Conservation (phyloP, 1,140 invertebrate species). For the Micrasema longulum region DNA sequence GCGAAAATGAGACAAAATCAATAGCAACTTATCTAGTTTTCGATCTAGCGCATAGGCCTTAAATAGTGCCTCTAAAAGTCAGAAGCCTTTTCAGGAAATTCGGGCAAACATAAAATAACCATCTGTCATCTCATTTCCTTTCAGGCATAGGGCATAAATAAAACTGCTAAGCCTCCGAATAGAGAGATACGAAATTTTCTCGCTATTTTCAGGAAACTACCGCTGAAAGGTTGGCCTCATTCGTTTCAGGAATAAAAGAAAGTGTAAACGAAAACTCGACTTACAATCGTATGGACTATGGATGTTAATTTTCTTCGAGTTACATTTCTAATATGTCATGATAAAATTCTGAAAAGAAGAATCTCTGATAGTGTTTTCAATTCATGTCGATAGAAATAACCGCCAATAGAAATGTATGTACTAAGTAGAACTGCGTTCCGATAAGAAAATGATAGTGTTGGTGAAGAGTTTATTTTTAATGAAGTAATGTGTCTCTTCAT, state of each 20-base stretch:
- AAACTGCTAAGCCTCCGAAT: slow-evolving; percentile 27
- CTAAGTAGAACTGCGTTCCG: too few species aligned
- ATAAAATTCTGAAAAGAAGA: slow-evolving; percentile 29
- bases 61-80: too few species aligned
- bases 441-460: too few species aligned
- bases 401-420: not conserved
- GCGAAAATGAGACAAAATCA: too few species aligned
- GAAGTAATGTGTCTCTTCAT: not conserved
- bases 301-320: slow-evolving; percentile 52
- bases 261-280: slow-evolving; percentile 43
- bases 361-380: slow-evolving; percentile 23
- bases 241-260: slow-evolving; percentile 39
- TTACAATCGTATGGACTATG: slow-evolving; percentile 43
- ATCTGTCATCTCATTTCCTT: slow-evolving; percentile 40
- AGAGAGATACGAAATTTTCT: slow-evolving; percentile 24
- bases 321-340: slow-evolving; percentile 43
- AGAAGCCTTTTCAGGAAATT: slow-evolving; percentile 12
- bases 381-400: not conserved
- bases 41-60: too few species aligned
- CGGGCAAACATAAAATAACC: slow-evolving; percentile 36
- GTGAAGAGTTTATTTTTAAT: not conserved
- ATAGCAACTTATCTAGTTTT: too few species aligned
- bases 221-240: slow-evolving; percentile 18
- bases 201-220: slow-evolving; percentile 13
- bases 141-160: slow-evolving; percentile 33